A percentile compares a stretch with the other conserved stretches of the same genome.
phyloP scores from a whole-genome alignment of 2,797 vertebrate species.

The Microcaecilia unicolor region DNA sequence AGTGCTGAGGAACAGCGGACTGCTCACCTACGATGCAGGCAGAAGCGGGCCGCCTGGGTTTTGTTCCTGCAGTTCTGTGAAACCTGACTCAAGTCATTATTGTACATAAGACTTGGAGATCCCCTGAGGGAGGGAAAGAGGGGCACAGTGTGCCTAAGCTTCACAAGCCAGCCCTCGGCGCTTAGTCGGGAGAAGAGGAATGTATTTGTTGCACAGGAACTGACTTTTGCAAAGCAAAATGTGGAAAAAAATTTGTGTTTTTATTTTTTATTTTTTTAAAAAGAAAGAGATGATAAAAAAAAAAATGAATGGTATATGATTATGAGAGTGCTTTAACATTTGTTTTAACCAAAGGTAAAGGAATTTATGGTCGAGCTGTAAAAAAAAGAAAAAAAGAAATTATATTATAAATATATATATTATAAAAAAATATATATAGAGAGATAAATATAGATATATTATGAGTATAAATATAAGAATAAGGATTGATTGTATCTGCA shows the following conservation, averaged over 20 bases:
- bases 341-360: conserved; percentile 75
- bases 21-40: no score
- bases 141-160: conserved; percentile 1
- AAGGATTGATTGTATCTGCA: conserved; percentile 82
- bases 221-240: conserved; percentile 62
- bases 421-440: no score
- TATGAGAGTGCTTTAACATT: conserved; percentile 75
- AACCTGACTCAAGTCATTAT: no score
- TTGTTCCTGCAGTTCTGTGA: no score
- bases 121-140: conserved; percentile 4
- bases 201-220: conserved; percentile 59
- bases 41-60: no score
- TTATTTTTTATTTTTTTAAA: conserved; percentile 62
- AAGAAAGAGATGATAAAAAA: conserved; percentile 42
- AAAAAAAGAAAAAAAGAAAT: no score
- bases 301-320: conserved; percentile 56
- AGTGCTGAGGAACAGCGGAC: no score
- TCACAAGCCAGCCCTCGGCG: conserved; percentile 35
- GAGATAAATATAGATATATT: conserved; percentile 49
- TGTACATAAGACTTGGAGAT: no score
- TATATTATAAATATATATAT: conserved; percentile 73
- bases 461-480: conserved; percentile 45
- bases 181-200: conserved; percentile 55
- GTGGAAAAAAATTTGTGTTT: no score
- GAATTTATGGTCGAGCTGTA: conserved; percentile 81